phyloP scores from a whole-genome alignment of 2,113 vertebrate genomes.

The Malurus alboscapulatus region DNA sequence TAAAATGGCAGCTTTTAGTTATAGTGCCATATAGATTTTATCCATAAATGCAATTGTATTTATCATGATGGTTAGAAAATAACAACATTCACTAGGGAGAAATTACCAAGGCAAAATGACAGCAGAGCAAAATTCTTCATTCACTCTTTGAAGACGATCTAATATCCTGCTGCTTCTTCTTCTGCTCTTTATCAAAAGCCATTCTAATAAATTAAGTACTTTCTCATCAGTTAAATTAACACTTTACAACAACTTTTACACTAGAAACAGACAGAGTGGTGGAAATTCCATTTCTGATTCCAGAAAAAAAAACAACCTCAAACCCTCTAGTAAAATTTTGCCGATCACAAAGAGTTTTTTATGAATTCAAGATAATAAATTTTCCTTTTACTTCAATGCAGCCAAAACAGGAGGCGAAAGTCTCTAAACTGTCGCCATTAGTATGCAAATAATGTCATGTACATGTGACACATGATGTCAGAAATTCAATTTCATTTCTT shows the following conservation, averaged over 20 bases:
- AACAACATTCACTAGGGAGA: background rate
- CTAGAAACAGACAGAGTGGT: background rate
- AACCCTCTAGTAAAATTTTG: background rate
- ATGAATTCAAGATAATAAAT: background rate
- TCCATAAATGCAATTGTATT: background rate
- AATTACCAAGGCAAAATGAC: background rate
- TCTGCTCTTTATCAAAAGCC: background rate
- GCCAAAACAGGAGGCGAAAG: background rate
- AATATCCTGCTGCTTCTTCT: background rate
- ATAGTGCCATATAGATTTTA: background rate
- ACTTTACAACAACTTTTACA: background rate
- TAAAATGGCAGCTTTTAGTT: background rate
- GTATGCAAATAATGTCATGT: conserved; percentile 39
- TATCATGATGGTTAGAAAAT: background rate
- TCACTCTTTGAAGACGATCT: background rate
- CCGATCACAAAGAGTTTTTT: background rate
- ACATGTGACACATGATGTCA: conserved; percentile 50
- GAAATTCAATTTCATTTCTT: conserved; percentile 61
- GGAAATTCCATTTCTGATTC: background rate
- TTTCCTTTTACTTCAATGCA: background rate
- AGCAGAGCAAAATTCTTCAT: background rate
- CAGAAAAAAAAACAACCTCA: background rate
- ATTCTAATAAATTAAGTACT: background rate
- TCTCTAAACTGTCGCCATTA: background rate
- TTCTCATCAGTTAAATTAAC: background rate